Evolutionary conservation across 2,113 vertebrate genomes (phyloP).

Genomic region (Hypanus sabinus): DNA sequence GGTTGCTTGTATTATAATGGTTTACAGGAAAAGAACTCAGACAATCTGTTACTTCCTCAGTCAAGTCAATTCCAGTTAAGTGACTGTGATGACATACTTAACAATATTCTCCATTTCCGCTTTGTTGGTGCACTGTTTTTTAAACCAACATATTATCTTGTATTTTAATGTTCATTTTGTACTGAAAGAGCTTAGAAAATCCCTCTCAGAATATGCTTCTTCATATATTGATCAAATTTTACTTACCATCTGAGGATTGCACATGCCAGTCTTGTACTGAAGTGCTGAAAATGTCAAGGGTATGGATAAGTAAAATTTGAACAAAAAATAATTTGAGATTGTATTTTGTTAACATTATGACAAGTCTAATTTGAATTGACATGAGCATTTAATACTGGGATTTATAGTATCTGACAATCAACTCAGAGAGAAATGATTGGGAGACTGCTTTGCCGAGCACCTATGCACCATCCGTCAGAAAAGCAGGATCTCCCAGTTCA

Average conservation of each 20-base stretch:
- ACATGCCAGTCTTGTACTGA: neutral
- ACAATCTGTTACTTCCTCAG: neutral
- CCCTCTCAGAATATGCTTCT: neutral
- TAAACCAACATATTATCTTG: neutral
- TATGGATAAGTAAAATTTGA: neutral
- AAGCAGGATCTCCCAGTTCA: too few relatives aligned
- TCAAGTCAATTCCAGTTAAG: conserved; percentile 28
- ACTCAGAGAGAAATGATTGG: neutral
- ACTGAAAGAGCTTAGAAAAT: neutral
- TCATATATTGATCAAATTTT: neutral
- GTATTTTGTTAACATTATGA: neutral
- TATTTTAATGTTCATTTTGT: neutral
- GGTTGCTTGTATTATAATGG: neutral
- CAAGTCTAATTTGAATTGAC: too few relatives aligned
- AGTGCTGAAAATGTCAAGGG: neutral
- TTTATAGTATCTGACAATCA: neutral
- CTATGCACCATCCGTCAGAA: too few relatives aligned
- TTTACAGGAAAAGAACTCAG: conserved; percentile 24
- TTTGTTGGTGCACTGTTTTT: neutral
- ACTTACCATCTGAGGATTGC: neutral
- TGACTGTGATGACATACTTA: neutral
- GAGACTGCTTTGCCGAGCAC: neutral
- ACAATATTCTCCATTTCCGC: neutral
- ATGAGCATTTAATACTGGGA: too few relatives aligned
- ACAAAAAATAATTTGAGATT: neutral